Base-by-base conservation (phyloP, 2,113 vertebrate species). In the Nibea albiflora region DNA sequence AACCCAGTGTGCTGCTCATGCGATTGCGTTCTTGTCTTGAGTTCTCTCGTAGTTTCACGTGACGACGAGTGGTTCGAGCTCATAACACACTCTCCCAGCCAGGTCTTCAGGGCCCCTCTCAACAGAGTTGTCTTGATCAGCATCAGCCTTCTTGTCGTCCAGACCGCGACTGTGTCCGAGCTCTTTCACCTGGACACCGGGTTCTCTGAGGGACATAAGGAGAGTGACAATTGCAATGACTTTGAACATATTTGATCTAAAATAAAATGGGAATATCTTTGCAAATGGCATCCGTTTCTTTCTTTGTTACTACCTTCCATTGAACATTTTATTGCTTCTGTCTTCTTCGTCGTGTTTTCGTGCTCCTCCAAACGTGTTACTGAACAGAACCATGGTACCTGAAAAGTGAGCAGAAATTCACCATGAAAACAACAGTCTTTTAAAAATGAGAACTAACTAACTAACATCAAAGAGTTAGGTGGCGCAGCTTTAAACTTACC, bases 51-150 rank as follows among this genome's bases (percentile, higher is more conserved):
- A 50, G 69, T 90, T 14, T 39, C 71, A 91, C 0, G 84, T 61
- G 11, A 84, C 24, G 67, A 94, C 86, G 0, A 94, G 92, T 8
- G 92, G 93, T 63, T 94, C 93, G 0, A 89, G 76, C 77, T 94
- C 93, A 3, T 94, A 94, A 73, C 91, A 92, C 53, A 94, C 86
- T 90, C 58, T 85, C 11, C 93, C 93, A 24, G 86, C 86, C 73
- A 94, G 73, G 62, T 94, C 92, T 67, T 94, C 93, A 15, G 91
- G 85, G 66, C 35, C 68, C 7, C 3, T 66, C 61, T 92, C 90
- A 0, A 49, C 84, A 7, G 42, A 1, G 60, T 50, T 78, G 3
- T 90, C 85, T 6, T 44, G 20, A 11, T 89, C 89, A 11, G 2
- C 75, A 1, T 86, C 76, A 3, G 16, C 15, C 22, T 26, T 54